Evolutionary conservation across 2,113 vertebrate genomes (phyloP).

Genomic region (Ailuropoda melanoleuca): DNA sequence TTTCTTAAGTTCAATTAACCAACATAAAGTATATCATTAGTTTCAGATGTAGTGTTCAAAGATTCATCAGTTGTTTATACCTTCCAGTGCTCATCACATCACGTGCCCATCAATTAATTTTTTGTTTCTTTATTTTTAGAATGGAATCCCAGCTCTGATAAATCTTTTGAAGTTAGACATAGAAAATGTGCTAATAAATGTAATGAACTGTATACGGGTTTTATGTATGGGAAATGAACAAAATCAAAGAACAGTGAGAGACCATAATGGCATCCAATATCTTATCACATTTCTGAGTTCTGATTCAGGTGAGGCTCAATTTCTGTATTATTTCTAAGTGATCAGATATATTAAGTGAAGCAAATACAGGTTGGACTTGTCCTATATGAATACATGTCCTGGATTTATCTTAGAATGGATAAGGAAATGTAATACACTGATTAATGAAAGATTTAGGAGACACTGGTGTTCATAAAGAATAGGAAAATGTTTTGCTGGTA

Average conservation of each 20-base stretch:
- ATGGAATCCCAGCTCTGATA: slow-evolving; percentile 82
- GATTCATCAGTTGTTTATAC: neutral
- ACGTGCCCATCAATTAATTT: neutral
- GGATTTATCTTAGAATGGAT: neutral
- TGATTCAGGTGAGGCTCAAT: slow-evolving; percentile 81
- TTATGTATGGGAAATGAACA: slow-evolving; percentile 78
- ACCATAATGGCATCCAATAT: slow-evolving; percentile 79
- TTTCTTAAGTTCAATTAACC: neutral
- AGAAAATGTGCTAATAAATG: slow-evolving; percentile 84
- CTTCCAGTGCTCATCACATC: neutral
- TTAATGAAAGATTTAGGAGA: slow-evolving; percentile 3
- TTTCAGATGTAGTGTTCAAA: neutral
- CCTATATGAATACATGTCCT: neutral
- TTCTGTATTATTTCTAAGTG: neutral
- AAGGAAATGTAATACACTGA: neutral
- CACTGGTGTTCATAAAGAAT: neutral
- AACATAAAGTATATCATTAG: neutral
- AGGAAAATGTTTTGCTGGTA: neutral
- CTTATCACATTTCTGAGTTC: slow-evolving; percentile 83
- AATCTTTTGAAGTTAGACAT: slow-evolving; percentile 79
- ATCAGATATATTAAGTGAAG: neutral
- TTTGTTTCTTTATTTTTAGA: slow-evolving; percentile 73
- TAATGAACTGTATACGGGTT: slow-evolving; percentile 83
- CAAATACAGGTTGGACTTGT: neutral
- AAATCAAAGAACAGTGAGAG: slow-evolving; percentile 81